A percentile compares a stretch with the other conserved stretches of the same genome.
Conservation (phyloP, 2,113 vertebrate genomes). For the Aphelocoma coerulescens region DNA sequence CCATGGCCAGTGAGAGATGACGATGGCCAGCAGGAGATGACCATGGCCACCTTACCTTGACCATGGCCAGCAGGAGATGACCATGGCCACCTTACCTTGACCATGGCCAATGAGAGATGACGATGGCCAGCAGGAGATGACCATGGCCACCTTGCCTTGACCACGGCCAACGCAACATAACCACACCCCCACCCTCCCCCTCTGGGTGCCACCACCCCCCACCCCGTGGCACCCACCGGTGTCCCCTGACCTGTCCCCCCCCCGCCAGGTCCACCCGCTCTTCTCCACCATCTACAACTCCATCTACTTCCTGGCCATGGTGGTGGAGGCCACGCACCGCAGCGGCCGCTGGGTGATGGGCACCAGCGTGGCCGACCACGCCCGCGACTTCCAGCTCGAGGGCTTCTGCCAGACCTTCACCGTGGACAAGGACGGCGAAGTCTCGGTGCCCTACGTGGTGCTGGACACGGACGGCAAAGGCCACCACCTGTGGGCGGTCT, state of each 20-base stretch:
- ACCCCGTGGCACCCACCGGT: not conserved
- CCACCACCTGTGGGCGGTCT: slow-evolving; percentile 71
- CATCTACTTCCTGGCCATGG: slow-evolving; percentile 77
- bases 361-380: slow-evolving; percentile 57
- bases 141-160: not conserved
- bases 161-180: not conserved
- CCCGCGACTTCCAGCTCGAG: slow-evolving; percentile 64
- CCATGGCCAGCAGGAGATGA: too few species aligned
- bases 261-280: slow-evolving; percentile 86
- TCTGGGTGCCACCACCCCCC: not conserved
- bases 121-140: too few species aligned
- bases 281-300: slow-evolving; percentile 94
- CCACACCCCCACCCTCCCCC: too few species aligned
- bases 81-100: not conserved
- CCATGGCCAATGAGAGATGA: not conserved
- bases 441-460: slow-evolving; percentile 79
- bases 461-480: slow-evolving; percentile 84
- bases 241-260: not conserved
- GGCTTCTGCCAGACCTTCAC: slow-evolving; percentile 80
- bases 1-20: too few species aligned
- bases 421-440: slow-evolving; percentile 35
- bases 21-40: too few species aligned
- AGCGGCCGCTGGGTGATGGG: slow-evolving; percentile 80
- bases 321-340: slow-evolving; percentile 65
- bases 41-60: not conserved